These are phyloP conservation scores for Listronotus oregonensis DNA, from an alignment of 1,140 invertebrate genomes.

Conservation along the genomic window DNA sequence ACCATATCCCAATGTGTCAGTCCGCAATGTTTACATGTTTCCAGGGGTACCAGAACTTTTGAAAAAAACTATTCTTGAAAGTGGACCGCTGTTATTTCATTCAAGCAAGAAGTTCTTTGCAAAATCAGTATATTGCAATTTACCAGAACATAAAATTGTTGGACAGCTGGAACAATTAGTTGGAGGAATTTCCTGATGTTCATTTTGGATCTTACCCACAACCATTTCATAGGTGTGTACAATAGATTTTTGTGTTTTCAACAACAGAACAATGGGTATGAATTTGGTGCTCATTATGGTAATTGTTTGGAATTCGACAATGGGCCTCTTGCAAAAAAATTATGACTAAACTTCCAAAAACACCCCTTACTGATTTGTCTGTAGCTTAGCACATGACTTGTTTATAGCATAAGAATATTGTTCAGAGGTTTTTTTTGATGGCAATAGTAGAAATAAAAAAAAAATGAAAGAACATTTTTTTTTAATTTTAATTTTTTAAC, in stretches of 20 bases:
- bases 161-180: conserved; percentile 55
- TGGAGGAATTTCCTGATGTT: conserved; percentile 58
- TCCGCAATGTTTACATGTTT: conserved; percentile 78
- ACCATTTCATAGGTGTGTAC: conserved; percentile 53
- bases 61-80: conserved; percentile 61
- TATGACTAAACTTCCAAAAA: no score
- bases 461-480: no score
- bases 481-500: no score
- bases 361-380: no score
- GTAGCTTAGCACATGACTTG: no score
- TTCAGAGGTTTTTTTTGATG: no score
- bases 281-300: neutral
- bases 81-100: conserved; percentile 55
- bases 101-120: conserved; percentile 54
- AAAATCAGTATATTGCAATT: conserved; percentile 57
- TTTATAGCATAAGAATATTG: no score
- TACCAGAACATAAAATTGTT: conserved; percentile 58
- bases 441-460: no score
- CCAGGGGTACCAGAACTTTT: conserved; percentile 77
- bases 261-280: conserved; percentile 1
- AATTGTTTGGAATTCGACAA: neutral
- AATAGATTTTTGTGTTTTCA: neutral
- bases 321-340: no score
- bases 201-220: conserved; percentile 62
- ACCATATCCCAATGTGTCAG: conserved; percentile 68